These are phyloP conservation scores for Drosophila lacicola DNA, from an alignment of 2,888 invertebrate species.

Conservation along the genomic window DNA sequence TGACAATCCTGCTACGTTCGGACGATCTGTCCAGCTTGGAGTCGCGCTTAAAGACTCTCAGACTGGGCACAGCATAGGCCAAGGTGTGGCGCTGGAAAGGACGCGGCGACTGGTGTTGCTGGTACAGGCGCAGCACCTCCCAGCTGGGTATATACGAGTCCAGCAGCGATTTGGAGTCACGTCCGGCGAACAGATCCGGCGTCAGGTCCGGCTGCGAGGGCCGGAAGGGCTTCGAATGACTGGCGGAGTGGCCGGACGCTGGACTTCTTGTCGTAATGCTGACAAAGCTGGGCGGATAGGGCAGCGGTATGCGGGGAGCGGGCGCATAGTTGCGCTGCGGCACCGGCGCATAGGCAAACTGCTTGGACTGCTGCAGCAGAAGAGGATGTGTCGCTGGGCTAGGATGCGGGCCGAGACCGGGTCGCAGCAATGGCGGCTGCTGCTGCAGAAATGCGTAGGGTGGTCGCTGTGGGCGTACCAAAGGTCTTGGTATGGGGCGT, in stretches of 20 bases:
- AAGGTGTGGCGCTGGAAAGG: conserved; percentile 57
- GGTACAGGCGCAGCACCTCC: conserved; percentile 80
- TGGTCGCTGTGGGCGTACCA: conserved; percentile 44
- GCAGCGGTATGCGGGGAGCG: conserved; percentile 62
- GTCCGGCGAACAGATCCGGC: conserved; percentile 79
- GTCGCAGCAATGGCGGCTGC: conserved; percentile 18
- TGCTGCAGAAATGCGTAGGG: conserved; percentile 49
- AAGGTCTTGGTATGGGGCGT: conserved; percentile 29
- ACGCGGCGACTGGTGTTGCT: conserved; percentile 63
- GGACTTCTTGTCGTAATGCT: conserved; percentile 76
- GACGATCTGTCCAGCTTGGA: conserved; percentile 24
- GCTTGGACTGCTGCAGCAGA: conserved; percentile 77
- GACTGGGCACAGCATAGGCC: conserved; percentile 54
- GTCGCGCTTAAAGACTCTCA: conserved; percentile 64
- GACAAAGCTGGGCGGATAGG: conserved; percentile 83
- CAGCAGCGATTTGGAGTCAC: conserved; percentile 86
- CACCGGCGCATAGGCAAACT: conserved; percentile 77
- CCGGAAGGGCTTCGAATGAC: conserved; percentile 58
- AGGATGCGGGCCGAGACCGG: conserved; percentile 16
- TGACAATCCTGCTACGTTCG: conserved; percentile 50
- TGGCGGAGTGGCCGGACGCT: conserved; percentile 8
- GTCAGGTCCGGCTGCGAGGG: conserved; percentile 64
- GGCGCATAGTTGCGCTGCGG: conserved; percentile 64
- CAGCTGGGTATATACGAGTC: conserved; percentile 88
- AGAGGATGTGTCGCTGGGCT: conserved; percentile 22